These are phyloP conservation scores for Macrotis lagotis DNA, from an alignment of 2,113 vertebrate species.

Conservation along the genomic window DNA sequence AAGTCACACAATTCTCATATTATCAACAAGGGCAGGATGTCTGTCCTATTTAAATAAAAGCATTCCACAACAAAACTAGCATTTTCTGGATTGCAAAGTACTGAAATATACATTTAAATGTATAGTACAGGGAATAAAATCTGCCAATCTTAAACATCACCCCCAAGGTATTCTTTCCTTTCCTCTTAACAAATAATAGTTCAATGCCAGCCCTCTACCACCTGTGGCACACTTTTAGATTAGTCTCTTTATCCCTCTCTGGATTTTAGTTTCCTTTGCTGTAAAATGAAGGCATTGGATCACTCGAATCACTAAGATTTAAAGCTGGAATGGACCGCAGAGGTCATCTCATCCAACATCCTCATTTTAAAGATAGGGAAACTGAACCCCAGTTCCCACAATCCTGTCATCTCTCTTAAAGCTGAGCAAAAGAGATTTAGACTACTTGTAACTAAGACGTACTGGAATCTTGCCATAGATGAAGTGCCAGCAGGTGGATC, in stretches of 20 bases:
- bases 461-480: background rate
- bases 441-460: background rate
- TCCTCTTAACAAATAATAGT: background rate
- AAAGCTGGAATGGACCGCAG: background rate
- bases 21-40: background rate
- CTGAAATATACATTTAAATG: slow-evolving; percentile 24
- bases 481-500: background rate
- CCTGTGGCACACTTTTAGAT: too few relatives aligned
- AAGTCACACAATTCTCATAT: background rate
- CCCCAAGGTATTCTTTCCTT: slow-evolving; percentile 10
- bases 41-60: background rate
- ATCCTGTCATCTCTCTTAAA: background rate
- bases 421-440: background rate
- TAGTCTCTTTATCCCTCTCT: background rate
- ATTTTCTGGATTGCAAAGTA: slow-evolving; percentile 7
- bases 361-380: background rate
- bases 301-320: background rate
- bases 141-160: slow-evolving; percentile 24
- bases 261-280: background rate
- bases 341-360: background rate
- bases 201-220: slow-evolving; percentile 1
- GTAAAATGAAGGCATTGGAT: background rate
- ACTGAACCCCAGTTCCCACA: background rate
- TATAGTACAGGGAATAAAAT: slow-evolving; percentile 5
- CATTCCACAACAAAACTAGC: background rate